Evolutionary conservation across 2,113 vertebrate species (phyloP), one percentile per base, ranked within the genome.

Genomic region (Neopipo cinnamomea): DNA sequence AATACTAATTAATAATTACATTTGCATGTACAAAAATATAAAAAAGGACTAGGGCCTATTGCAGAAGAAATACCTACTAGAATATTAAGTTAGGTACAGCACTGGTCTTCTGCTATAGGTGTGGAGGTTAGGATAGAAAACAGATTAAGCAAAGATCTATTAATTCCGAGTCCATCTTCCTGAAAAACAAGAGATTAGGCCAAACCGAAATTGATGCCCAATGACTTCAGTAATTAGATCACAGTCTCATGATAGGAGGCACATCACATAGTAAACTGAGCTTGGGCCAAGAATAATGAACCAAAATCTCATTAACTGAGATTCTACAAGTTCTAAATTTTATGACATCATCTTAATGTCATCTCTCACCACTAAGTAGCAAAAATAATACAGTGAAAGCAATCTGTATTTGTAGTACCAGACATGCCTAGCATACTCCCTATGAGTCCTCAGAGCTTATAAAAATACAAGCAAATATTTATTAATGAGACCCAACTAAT

Each of bases 391-490:
- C 44, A 86, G 79, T 95, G 87, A 91, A 95, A 95, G 37, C 25
- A 68, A 68, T 84, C 94, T 95, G 41, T 80, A 90, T 91, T 94
- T 94, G 62, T 75, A 86, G 65, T 75, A 41, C 42, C 68, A 53
- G 93, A 87, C 81, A 95, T 96, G 75, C 61, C 78, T 91, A 63
- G 30, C 79, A 87, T 93, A 83, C 67, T 88, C 81, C 39, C 35
- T 88, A 9, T n/a, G 53, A 85, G 61, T 90, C 71, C 63, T 61
- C 46, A 89, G 62, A 93, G 56, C 66, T 85, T 93, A 83, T 80
- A 91, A 95, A 96, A 95, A 90, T 85, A 80, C n/a, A 66, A 86
- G 65, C 37, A 96, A 95, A 92, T 95, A 78, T 86, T 97, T 94
- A 67, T 91, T 76, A 94, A 88, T 77, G 41, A 74, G 56, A 67